Conservation (phyloP, 2,113 vertebrate genomes). For the Psettodes erumei region DNA sequence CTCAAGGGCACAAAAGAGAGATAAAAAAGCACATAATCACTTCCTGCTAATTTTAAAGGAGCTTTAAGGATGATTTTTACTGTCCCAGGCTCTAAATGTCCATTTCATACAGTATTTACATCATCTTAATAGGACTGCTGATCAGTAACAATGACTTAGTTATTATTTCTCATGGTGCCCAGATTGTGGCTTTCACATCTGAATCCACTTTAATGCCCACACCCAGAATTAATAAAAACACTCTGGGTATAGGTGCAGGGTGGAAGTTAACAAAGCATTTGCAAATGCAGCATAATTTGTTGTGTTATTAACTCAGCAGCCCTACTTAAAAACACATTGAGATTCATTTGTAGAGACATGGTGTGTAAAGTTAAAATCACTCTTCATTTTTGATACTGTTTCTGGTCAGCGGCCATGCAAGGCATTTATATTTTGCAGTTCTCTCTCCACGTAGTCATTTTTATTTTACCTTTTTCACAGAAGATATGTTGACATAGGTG, state of each 20-base stretch:
- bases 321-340: background rate
- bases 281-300: background rate
- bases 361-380: background rate
- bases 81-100: slow-evolving; percentile 1
- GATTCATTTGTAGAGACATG: background rate
- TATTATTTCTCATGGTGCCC: slow-evolving; percentile 12
- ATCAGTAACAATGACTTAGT: slow-evolving; percentile 26
- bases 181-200: background rate
- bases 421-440: background rate
- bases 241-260: background rate
- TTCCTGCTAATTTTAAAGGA: slow-evolving; percentile 14
- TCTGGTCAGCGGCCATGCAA: background rate
- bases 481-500: background rate
- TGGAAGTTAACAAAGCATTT: background rate
- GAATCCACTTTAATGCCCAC: background rate
- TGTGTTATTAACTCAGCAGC: background rate
- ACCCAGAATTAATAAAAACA: background rate
- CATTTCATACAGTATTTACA: slow-evolving; percentile 9
- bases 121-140: background rate
- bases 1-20: slow-evolving; percentile 13
- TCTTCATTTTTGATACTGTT: background rate
- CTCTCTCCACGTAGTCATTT: too few relatives aligned
- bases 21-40: slow-evolving; percentile 13
- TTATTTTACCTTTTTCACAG: background rate
- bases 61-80: background rate